Percentiles rank a stretch among this genome's conserved stretches.
Evolutionary conservation across 2,113 vertebrate species (phyloP).

Genomic region (Gorsachius goisagi): DNA sequence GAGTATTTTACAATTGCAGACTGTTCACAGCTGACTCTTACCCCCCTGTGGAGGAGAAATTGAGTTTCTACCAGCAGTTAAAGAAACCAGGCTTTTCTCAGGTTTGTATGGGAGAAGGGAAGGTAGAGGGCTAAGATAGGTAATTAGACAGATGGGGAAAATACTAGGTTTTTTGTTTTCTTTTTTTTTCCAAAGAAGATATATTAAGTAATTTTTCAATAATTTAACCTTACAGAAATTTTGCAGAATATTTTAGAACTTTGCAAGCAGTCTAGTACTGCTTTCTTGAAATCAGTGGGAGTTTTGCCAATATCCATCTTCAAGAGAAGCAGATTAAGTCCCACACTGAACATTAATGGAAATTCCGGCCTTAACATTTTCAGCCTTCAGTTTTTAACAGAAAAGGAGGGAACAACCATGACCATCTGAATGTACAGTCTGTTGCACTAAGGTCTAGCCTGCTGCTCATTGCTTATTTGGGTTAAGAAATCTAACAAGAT

Average conservation of each 20-base stretch:
- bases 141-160: background rate
- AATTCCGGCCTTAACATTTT: background rate
- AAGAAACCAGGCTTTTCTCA: background rate
- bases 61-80: background rate
- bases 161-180: background rate
- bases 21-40: background rate
- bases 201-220: background rate
- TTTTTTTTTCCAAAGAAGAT: background rate
- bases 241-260: background rate
- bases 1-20: background rate
- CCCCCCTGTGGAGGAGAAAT: background rate
- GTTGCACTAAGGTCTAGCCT: background rate
- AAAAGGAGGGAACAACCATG: background rate
- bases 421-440: background rate
- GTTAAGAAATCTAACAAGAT: background rate
- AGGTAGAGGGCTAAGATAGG: background rate
- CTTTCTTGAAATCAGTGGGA: background rate
- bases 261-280: background rate
- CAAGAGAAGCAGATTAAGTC: background rate
- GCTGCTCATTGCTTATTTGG: background rate
- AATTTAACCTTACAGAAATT: background rate
- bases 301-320: background rate
- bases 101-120: background rate
- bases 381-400: background rate
- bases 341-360: background rate